Percentiles rank a stretch among this genome's conserved stretches.
These are phyloP conservation scores for Misgurnus mizolepis DNA, from an alignment of 2,113 vertebrate genomes.

Conservation along the genomic window DNA sequence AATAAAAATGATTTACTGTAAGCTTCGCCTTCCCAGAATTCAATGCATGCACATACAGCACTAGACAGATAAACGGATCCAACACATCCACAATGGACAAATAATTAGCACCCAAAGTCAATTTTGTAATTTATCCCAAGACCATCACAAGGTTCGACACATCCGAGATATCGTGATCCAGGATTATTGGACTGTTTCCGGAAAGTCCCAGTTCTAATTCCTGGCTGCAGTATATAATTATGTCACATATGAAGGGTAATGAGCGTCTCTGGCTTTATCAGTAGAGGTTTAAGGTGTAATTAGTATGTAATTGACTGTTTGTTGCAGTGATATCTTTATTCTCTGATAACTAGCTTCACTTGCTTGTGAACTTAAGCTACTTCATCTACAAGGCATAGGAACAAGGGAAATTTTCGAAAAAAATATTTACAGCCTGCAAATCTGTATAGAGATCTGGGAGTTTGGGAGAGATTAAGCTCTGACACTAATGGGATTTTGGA, in stretches of 20 bases:
- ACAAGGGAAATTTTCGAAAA: conserved; percentile 12
- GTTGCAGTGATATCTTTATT: conserved; percentile 31
- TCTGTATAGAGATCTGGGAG: not conserved
- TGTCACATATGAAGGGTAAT: conserved; percentile 10
- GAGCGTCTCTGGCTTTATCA: conserved; percentile 31
- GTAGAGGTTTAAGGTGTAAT: conserved; percentile 38
- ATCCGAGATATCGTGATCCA: not conserved
- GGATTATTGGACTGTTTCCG: conserved; percentile 16
- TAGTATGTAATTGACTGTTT: conserved; percentile 32
- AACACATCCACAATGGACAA: conserved; percentile 12
- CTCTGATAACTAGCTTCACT: conserved; percentile 31
- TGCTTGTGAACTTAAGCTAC: conserved; percentile 1
- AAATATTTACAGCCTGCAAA: conserved; percentile 7
- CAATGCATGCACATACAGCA: not conserved
- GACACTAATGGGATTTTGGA: not conserved
- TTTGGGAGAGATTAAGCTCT: not conserved
- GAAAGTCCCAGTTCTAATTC: conserved; percentile 21
- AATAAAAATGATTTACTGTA: not conserved
- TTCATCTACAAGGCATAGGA: conserved; percentile 33
- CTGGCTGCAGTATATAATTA: conserved; percentile 29
- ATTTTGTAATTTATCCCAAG: conserved; percentile 26
- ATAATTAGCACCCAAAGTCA: conserved; percentile 17
- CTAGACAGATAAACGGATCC: not conserved
- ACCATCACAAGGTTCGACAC: not conserved
- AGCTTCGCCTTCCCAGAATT: not conserved